Evolutionary conservation across 92 coral and sea anemone species (phyloP).

Genomic region (Micromussa lordhowensis): DNA sequence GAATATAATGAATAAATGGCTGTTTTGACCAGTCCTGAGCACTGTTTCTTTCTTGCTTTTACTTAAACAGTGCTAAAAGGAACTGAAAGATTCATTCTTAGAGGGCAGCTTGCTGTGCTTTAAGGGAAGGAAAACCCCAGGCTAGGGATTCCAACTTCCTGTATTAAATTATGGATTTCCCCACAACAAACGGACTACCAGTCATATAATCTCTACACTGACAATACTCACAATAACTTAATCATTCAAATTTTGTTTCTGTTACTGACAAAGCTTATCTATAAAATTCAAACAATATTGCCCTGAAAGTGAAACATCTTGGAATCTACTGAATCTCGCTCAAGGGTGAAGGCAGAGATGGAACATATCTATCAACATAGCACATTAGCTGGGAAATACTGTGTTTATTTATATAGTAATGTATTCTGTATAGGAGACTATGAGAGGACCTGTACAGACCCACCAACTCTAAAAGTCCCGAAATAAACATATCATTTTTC

Average conservation of each 20-base stretch:
- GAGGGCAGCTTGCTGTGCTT: not conserved
- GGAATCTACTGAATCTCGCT: too few relatives aligned
- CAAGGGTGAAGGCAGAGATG: not conserved
- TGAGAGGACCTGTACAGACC: not conserved
- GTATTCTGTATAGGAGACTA: not conserved
- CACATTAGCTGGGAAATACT: not conserved
- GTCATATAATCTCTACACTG: too few relatives aligned
- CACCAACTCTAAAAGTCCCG: not conserved
- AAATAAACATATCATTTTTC: too few relatives aligned
- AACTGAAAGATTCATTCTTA: slow-evolving; percentile 1
- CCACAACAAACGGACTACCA: not conserved
- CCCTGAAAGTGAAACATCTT: not conserved
- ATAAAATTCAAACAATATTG: not conserved
- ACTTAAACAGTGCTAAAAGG: not conserved
- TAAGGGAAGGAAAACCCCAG: not conserved
- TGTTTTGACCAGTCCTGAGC: not conserved
- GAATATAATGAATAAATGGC: not conserved
- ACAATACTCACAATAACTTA: not conserved
- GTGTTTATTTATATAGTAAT: not conserved
- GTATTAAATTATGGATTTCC: not conserved
- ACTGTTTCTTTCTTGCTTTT: not conserved
- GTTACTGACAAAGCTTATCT: not conserved
- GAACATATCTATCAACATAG: not conserved
- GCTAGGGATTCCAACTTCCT: not conserved
- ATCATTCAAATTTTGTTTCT: not conserved